Evolutionary conservation across 2,888 invertebrate species (phyloP).

Genomic region (Mythimna pallens): DNA sequence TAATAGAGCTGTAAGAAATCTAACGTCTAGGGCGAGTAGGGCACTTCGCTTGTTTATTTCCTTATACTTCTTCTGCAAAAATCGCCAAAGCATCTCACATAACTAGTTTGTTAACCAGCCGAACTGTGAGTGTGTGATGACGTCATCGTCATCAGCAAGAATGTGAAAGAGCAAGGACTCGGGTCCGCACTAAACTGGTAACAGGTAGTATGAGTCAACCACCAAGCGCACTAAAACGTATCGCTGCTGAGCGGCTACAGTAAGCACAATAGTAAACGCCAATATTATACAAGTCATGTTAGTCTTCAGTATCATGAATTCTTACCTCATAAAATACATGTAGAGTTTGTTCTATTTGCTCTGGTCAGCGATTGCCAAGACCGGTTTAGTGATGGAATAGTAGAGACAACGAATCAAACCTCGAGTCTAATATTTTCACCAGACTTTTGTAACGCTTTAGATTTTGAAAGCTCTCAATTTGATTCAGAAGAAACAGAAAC

Average conservation of each 20-base stretch:
- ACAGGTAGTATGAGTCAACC: slow-evolving; percentile 32
- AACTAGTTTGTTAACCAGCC: neutral
- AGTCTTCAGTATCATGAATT: neutral
- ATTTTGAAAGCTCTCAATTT: neutral
- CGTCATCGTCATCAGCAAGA: slow-evolving; percentile 7
- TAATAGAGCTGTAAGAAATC: too few species aligned
- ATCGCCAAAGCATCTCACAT: neutral
- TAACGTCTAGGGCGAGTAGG: neutral
- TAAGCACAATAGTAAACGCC: neutral
- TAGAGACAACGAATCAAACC: neutral
- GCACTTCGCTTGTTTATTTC: neutral
- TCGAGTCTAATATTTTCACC: neutral
- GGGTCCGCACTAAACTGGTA: slow-evolving; percentile 8
- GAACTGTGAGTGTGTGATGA: slow-evolving; percentile 3
- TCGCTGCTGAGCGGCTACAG: neutral
- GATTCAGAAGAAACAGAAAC: neutral
- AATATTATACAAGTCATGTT: neutral
- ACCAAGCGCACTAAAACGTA: slow-evolving; percentile 14
- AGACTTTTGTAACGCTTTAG: neutral
- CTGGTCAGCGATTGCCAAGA: neutral
- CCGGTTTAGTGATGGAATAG: neutral
- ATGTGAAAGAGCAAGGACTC: slow-evolving; percentile 16
- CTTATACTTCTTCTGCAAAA: neutral
- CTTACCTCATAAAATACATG: neutral
- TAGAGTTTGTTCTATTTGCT: neutral